These are phyloP conservation scores for Manis pentadactyla DNA, from an alignment of 2,797 vertebrate species.

Conservation along the genomic window DNA sequence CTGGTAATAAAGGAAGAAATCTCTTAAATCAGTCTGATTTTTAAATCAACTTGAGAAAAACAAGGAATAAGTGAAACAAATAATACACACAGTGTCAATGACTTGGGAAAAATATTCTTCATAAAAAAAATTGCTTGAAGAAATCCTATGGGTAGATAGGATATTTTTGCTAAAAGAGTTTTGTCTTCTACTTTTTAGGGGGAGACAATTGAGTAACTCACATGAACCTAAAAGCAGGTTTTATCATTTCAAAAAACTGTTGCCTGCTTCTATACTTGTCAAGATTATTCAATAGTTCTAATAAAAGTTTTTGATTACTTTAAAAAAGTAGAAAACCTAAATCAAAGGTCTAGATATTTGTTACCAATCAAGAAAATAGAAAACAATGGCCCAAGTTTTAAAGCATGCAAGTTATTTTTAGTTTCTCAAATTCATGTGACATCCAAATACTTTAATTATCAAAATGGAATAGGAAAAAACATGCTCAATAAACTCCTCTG, in stretches of 20 bases:
- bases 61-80: not conserved
- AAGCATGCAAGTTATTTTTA: conserved; percentile 39
- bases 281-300: conserved; percentile 44
- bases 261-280: not conserved
- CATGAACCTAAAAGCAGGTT: not conserved
- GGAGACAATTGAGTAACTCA: conserved; percentile 31
- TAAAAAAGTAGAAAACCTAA: conserved; percentile 20
- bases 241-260: conserved; percentile 24
- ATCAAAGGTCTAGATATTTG: not conserved
- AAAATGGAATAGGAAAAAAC: conserved; percentile 11
- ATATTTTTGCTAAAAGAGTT: conserved; percentile 5
- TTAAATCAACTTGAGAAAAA: conserved; percentile 7
- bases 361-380: conserved; percentile 7
- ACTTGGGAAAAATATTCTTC: not conserved
- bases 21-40: conserved; percentile 3
- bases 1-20: conserved; percentile 68
- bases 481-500: not conserved
- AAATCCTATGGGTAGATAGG: not conserved
- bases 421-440: conserved; percentile 5
- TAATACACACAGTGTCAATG: not conserved
- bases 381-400: not conserved
- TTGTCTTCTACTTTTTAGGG: not conserved
- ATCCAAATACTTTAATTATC: conserved; percentile 48
- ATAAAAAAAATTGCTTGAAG: conserved; percentile 25
- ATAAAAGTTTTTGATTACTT: conserved; percentile 2